A percentile compares a stretch with the other conserved stretches of the same genome.
phyloP scores from a whole-genome alignment of 2,797 vertebrate species.

The Halcyon badia region DNA sequence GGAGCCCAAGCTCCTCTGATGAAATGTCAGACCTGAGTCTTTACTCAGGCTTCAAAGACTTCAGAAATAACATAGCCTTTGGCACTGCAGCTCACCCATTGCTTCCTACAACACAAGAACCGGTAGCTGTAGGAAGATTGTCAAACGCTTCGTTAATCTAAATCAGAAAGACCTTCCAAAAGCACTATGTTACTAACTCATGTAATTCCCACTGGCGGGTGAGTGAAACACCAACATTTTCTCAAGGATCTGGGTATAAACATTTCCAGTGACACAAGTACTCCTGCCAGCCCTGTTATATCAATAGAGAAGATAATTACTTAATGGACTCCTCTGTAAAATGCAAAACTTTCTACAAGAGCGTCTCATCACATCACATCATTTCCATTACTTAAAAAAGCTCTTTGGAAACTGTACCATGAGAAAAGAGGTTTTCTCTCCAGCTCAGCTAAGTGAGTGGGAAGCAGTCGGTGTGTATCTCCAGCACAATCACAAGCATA shows the following conservation, averaged over 20 bases:
- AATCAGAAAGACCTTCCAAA: background rate
- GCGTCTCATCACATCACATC: background rate
- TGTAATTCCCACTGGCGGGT: rapidly evolving
- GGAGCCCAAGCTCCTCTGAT: background rate
- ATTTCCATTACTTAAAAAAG: background rate
- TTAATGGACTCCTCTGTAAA: background rate
- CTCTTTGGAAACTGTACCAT: background rate
- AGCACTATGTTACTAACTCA: background rate
- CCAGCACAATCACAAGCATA: background rate
- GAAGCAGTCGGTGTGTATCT: background rate
- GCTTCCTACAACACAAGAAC: background rate
- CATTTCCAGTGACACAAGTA: background rate
- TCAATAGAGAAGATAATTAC: background rate
- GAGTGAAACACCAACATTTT: background rate
- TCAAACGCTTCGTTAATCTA: background rate
- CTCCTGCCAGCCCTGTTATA: background rate
- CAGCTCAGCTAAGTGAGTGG: background rate
- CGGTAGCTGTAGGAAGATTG: background rate
- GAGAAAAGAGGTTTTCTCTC: background rate
- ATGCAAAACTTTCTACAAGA: background rate
- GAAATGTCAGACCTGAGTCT: background rate
- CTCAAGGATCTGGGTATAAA: background rate
- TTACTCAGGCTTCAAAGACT: background rate
- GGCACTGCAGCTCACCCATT: background rate
- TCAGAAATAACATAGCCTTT: background rate